phyloP scores from a whole-genome alignment of 1,140 invertebrate species.

The Andricus grossulariae region DNA sequence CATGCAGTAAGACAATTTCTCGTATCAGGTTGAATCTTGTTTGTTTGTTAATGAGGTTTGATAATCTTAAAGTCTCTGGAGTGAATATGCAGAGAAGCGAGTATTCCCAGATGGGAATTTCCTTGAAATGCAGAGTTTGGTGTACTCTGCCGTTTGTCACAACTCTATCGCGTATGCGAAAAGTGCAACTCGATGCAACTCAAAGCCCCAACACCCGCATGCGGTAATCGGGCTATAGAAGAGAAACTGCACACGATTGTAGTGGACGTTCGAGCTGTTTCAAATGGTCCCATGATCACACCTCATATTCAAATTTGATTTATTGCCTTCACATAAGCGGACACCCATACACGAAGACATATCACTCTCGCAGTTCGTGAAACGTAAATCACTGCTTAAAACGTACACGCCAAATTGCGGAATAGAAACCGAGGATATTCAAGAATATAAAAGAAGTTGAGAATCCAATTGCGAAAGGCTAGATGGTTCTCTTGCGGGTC shows the following conservation, averaged over 20 bases:
- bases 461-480: no score
- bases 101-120: constrained; percentile 10
- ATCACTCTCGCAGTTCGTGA: constrained; percentile 12
- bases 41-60: not conserved
- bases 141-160: constrained; percentile 9
- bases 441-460: not conserved
- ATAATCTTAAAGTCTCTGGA: not conserved
- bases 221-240: constrained; percentile 7
- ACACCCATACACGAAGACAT: constrained; percentile 19
- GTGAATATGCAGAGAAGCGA: not conserved
- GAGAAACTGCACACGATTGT: constrained; percentile 27
- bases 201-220: not conserved
- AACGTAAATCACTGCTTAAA: constrained; percentile 22
- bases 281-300: constrained; percentile 29
- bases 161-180: constrained; percentile 23
- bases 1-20: no score
- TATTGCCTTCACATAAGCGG: constrained; percentile 22
- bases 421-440: not conserved
- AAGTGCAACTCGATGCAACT: constrained; percentile 20
- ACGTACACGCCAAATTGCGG: not conserved
- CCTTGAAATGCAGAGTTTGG: constrained; percentile 14
- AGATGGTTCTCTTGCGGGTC: no score
- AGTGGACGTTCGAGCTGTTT: constrained; percentile 29
- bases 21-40: no score
- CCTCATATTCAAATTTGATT: constrained; percentile 32